Percentiles rank a stretch among this genome's conserved stretches.
phyloP scores from a whole-genome alignment of 1,140 invertebrate species.

The Himalopsyche phryganea region DNA sequence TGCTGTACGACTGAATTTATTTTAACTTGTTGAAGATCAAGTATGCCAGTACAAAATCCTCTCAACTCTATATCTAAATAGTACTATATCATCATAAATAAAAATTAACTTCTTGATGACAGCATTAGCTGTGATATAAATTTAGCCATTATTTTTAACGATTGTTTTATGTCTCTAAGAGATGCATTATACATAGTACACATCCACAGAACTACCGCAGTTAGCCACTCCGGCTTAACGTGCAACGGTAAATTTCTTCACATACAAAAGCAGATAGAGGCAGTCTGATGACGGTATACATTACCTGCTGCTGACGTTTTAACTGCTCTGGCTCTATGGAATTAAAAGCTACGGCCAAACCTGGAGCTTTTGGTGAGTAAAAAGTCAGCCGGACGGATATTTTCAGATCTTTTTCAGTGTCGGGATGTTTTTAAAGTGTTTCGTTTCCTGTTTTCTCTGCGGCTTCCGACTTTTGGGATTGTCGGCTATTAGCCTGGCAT shows the following conservation, averaged over 20 bases:
- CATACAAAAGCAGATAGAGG: conserved; percentile 7
- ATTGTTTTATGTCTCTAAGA: no score
- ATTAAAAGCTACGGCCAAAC: conserved; percentile 20
- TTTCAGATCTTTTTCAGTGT: not conserved
- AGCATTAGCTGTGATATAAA: no score
- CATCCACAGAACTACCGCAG: no score
- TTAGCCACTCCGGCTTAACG: no score
- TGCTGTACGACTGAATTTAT: no score
- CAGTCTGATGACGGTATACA: conserved; percentile 21
- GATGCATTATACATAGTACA: no score
- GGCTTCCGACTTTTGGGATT: conserved; percentile 17
- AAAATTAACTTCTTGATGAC: no score
- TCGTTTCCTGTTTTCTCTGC: conserved; percentile 10
- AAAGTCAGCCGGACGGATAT: conserved; percentile 17
- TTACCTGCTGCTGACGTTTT: conserved; percentile 25
- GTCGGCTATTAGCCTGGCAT: conserved; percentile 7
- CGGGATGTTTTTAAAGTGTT: conserved; percentile 22
- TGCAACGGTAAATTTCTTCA: conserved; percentile 14
- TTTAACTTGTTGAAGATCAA: no score
- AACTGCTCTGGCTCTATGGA: conserved; percentile 13
- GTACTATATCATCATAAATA: no score
- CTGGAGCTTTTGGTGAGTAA: conserved; percentile 4
- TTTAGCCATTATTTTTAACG: no score
- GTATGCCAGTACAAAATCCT: no score
- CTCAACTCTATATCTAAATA: no score